Percentiles rank a stretch among this genome's conserved stretches.
These are phyloP conservation scores for Sapayoa aenigma DNA, from an alignment of 2,113 vertebrate species.

Conservation along the genomic window DNA sequence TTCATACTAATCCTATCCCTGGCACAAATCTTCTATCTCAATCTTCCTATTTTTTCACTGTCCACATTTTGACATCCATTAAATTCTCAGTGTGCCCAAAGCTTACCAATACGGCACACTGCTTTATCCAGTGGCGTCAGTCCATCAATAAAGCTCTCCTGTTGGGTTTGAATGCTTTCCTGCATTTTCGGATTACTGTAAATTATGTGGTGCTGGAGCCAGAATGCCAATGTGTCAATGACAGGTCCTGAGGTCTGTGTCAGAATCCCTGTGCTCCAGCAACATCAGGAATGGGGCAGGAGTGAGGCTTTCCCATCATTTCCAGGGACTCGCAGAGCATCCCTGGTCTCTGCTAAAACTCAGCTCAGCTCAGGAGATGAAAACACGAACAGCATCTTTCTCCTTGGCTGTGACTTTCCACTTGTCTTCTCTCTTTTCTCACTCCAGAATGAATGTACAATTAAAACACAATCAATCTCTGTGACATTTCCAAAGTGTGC, in stretches of 20 bases:
- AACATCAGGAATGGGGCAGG: background rate
- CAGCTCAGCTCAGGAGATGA: background rate
- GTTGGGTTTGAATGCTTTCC: conserved; percentile 7
- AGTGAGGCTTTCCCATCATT: background rate
- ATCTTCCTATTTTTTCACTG: conserved; percentile 29
- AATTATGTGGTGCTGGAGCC: conserved; percentile 15
- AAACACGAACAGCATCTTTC: background rate
- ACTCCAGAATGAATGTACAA: conserved; percentile 4
- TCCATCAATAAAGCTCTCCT: conserved; percentile 68
- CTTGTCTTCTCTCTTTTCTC: background rate
- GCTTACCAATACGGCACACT: conserved; percentile 46
- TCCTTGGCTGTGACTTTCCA: background rate
- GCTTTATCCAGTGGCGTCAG: conserved; percentile 41
- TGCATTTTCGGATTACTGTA: conserved; percentile 18
- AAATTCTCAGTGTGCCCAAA: conserved; percentile 67
- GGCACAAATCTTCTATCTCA: conserved; percentile 49
- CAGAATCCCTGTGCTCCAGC: background rate
- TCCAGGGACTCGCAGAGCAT: background rate
- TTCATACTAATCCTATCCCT: conserved; percentile 17
- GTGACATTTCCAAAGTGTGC: conserved; percentile 14
- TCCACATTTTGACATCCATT: conserved; percentile 61
- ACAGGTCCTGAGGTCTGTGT: fast-evolving
- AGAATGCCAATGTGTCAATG: fast-evolving
- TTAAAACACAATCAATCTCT: conserved; percentile 8
- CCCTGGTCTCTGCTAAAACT: background rate